Base-by-base conservation (phyloP, 2,797 vertebrate genomes). In the Chiroxiphia lanceolata region DNA sequence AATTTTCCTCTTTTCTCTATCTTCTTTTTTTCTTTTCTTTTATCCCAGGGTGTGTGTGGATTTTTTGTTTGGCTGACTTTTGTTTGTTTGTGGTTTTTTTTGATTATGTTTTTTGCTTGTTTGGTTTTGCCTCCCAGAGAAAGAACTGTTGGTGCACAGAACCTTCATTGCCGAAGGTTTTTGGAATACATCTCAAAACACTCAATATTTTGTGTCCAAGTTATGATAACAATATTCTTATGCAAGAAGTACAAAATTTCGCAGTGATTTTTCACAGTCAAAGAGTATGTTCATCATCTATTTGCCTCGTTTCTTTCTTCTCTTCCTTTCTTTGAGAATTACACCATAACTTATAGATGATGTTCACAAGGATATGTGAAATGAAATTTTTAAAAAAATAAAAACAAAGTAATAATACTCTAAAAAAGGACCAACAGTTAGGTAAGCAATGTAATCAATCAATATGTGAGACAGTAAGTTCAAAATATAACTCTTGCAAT, bases 21-120 rank as follows among this genome's bases (percentile, higher is more conserved):
- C 2, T 53, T 15, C 15, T 1, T 10, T 3, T 9, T 10, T 2
- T 26, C 2, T n/a, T 3, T 26, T 7, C 6, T 17, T 6, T 6
- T 16, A 17, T 59, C n/a, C 15, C 59, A 16, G n/a, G 23, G 6
- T 7, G 8, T 56, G 9, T n/a, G 13, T 15, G 20, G 6, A 17
- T 3, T 13, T 33, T 22, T n/a, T 10, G 3, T 26, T 44, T 21
- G 19, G 20, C 31, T 12, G 8, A 4, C 23, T 8, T 15, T 18
- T 44, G 34, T 2, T 13, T 33, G 16, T 17, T 17, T 10, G 34
- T 26, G 22, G n/a, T 17, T 33, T 45, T 38, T 44, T 23, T 53
- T 59, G 4, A 1, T 13, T 29, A 33, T 33, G 6, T 2, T 17
- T 38, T 21, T 33, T 4, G 6, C 29, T 64, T 51, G 44, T 38